These are phyloP conservation scores for Stenolophus ochropezus DNA, from an alignment of 2,888 invertebrate genomes.

Conservation along the genomic window DNA sequence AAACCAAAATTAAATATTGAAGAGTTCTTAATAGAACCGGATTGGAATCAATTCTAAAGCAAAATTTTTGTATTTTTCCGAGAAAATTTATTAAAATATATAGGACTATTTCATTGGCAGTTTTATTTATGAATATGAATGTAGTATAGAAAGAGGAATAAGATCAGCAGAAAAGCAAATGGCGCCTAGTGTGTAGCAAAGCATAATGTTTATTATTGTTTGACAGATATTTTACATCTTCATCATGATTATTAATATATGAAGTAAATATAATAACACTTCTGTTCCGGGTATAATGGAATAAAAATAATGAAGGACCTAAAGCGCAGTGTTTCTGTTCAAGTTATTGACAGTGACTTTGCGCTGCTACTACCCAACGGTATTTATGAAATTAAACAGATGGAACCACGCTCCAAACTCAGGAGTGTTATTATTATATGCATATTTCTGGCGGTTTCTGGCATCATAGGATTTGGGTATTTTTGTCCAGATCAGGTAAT, in stretches of 20 bases:
- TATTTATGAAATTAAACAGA: constrained; percentile 87
- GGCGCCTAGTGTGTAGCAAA: constrained; percentile 55
- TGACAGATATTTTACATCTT: constrained; percentile 19
- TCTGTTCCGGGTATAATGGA: constrained; percentile 55
- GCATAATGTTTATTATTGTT: constrained; percentile 39
- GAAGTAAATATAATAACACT: constrained; percentile 58
- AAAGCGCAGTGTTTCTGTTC: constrained; percentile 82
- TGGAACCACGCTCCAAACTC: constrained; percentile 87
- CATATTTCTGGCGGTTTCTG: constrained; percentile 87
- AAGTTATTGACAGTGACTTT: constrained; percentile 88
- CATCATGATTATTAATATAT: constrained; percentile 60
- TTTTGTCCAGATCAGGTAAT: constrained; percentile 91
- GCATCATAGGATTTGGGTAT: constrained; percentile 92
- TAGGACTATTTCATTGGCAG: constrained; percentile 1
- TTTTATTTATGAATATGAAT: constrained; percentile 37
- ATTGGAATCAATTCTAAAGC: constrained; percentile 68
- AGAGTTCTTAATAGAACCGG: constrained; percentile 71
- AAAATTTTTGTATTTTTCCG: not conserved
- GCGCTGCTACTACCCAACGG: constrained; percentile 85
- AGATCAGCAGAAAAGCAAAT: constrained; percentile 52
- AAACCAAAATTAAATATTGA: constrained; percentile 52
- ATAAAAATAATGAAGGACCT: constrained; percentile 73
- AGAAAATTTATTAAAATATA: constrained; percentile 52
- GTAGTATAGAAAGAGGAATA: not conserved
- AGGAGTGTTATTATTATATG: constrained; percentile 88